These are phyloP conservation scores for Epizoanthus ramosus DNA, from an alignment of 92 coral and sea anemone genomes.

Conservation along the genomic window DNA sequence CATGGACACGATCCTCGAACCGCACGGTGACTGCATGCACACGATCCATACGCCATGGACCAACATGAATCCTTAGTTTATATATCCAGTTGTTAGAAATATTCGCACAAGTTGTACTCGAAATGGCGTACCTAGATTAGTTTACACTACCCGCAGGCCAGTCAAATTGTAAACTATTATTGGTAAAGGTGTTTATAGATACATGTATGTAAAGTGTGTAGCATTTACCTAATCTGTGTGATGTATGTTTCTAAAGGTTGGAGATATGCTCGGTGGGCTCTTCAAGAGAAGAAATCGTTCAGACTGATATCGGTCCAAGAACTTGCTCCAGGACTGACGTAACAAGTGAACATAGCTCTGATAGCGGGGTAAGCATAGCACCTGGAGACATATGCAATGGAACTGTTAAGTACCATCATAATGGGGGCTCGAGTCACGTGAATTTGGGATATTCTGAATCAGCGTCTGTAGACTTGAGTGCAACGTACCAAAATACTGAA, in stretches of 20 bases:
- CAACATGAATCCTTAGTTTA: no score
- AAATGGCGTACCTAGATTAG: no score
- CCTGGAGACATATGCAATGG: not conserved
- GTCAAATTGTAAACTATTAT: no score
- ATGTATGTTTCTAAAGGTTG: not conserved
- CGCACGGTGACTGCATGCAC: no score
- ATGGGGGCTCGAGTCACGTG: not conserved
- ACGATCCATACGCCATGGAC: no score
- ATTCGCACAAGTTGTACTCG: no score
- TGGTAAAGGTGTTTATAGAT: no score
- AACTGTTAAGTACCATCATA: not conserved
- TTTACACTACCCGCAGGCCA: no score
- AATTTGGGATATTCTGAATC: not conserved
- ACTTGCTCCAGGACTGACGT: not conserved
- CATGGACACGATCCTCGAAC: no score
- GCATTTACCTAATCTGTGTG: no score
- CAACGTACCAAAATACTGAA: not conserved
- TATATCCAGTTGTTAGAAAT: no score
- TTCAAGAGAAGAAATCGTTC: not conserved
- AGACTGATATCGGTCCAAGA: not conserved
- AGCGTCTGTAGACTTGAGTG: not conserved
- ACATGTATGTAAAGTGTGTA: no score
- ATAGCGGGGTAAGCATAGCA: not conserved
- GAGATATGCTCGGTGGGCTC: not conserved
- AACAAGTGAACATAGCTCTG: not conserved